Evolutionary conservation across 2,888 invertebrate species (phyloP), one percentile per base, ranked within the genome.

Genomic region (Pandemis cinnamomeana): DNA sequence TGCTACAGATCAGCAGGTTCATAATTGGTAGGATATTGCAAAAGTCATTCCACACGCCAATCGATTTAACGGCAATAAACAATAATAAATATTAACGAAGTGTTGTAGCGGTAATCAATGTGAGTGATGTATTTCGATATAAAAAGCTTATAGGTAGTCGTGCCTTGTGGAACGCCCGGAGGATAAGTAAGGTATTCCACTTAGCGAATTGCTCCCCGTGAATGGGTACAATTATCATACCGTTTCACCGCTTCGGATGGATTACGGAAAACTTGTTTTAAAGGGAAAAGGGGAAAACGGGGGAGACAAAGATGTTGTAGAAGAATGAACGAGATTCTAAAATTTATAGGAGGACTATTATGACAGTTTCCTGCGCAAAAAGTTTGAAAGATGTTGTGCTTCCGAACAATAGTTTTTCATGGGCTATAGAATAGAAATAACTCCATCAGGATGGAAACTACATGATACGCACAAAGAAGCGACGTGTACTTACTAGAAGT

Each of bases 151-250:
- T 83, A 87, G 86, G 85, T 87, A 85, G 87, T 82, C 92, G 93
- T 93, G 92, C 90, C 89, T 81, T 79, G 81, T 78, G 83, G 79
- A 83, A 84, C 86, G 85, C 83, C 82, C 81, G 77, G 84, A 86
- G 92, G 92, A 92, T 93, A 88, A 93, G 91, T 89, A 89, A 87
- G 89, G 88, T 87, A 88, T 87, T 87, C 90, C 92, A 92, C 89
- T 92, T 89, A 91, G 89, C 74, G 85, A 86, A 92, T 91, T 92
- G 91, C 86, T 82, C 83, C 77, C 79, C 82, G 87, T 83, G 87
- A 87, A 89, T 87, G 85, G 88, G 82, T 82, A 85, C 85, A 89
- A 89, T 89, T 89, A 89, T 86, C 87, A 87, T 89, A 89, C 86
- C 83, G 84, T 84, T 84, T 80, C 81, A 81, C 81, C 80, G 72